Percentiles rank a stretch among this genome's conserved stretches.
These are phyloP conservation scores for Abramis brama DNA, from an alignment of 2,113 vertebrate genomes.

Conservation along the genomic window DNA sequence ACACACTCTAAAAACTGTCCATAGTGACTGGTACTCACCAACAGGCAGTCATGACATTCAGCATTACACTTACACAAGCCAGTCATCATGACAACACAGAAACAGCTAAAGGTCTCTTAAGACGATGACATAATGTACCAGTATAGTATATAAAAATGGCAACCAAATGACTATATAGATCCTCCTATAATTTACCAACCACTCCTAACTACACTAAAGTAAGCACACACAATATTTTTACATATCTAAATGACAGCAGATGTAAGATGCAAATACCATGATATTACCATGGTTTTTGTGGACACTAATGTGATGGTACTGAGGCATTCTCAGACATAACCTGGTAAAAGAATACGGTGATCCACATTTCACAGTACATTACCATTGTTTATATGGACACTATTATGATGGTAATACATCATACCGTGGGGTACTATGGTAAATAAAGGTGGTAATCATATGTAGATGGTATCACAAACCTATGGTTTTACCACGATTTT, in stretches of 20 bases:
- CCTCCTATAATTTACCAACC: conserved; percentile 24
- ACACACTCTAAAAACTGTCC: neutral
- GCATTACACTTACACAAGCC: conserved; percentile 27
- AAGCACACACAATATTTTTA: conserved; percentile 29
- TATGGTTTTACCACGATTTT: neutral
- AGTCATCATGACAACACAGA: conserved; percentile 47
- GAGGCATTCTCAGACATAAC: neutral
- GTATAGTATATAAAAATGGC: neutral
- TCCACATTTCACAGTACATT: neutral
- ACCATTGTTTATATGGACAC: neutral
- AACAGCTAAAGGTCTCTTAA: neutral
- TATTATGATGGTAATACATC: neutral
- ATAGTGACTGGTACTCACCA: neutral
- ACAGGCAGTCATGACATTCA: conserved; percentile 33
- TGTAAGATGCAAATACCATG: neutral
- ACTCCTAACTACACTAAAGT: neutral
- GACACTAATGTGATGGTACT: neutral
- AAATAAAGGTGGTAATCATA: neutral
- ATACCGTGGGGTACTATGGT: neutral
- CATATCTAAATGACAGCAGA: neutral
- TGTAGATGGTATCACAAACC: neutral
- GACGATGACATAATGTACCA: conserved; percentile 10
- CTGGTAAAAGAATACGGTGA: neutral
- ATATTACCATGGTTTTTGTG: neutral
- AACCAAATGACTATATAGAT: neutral